These are phyloP conservation scores for Brachymystax lenok DNA, from an alignment of 2,797 vertebrate genomes.

Conservation along the genomic window DNA sequence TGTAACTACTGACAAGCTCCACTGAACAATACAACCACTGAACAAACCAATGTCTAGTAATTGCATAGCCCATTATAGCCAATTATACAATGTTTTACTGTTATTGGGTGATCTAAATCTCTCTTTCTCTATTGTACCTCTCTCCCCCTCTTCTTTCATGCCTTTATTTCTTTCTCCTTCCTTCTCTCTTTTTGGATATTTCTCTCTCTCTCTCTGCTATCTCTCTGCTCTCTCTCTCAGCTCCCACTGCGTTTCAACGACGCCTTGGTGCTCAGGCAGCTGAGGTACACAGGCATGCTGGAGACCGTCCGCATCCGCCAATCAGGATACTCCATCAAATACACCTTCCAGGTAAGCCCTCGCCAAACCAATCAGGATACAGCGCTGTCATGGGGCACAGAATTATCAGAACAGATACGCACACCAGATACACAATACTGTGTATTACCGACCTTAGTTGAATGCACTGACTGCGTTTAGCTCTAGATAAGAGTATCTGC, in stretches of 20 bases:
- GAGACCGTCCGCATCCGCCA: constrained; percentile 95
- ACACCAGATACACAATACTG: background rate
- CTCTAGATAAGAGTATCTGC: too few species aligned
- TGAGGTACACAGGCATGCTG: constrained; percentile 95
- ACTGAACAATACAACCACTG: background rate
- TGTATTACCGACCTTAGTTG: too few species aligned
- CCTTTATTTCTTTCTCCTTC: background rate
- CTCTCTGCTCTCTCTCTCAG: constrained; percentile 60
- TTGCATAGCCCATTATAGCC: background rate
- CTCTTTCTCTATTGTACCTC: background rate
- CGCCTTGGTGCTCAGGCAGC: constrained; percentile 89
- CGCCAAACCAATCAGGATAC: background rate
- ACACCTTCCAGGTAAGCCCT: constrained; percentile 88
- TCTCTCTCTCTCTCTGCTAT: background rate
- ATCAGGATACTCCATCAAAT: constrained; percentile 95
- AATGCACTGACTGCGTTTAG: too few species aligned
- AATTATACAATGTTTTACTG: background rate
- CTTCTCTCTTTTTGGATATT: background rate
- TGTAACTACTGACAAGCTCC: background rate
- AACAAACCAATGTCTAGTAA: too few species aligned
- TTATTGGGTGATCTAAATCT: background rate
- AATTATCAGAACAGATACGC: background rate
- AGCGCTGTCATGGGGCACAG: background rate
- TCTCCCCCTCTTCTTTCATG: background rate
- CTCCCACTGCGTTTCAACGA: constrained; percentile 91